phyloP scores from a whole-genome alignment of 2,113 vertebrate species.

The Pantherophis guttatus region DNA sequence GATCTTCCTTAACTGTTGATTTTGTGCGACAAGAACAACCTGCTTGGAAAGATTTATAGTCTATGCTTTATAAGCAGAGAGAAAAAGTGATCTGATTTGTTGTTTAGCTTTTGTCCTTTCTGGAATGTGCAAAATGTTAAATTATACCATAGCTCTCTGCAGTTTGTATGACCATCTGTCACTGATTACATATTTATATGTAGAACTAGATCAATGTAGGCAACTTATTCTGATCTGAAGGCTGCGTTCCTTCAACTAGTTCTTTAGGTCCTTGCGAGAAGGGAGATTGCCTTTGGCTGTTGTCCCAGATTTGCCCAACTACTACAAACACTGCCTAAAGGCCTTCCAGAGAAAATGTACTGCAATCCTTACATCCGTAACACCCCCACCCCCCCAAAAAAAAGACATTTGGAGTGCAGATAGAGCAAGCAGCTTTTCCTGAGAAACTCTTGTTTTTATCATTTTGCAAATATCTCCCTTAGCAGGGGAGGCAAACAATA shows the following conservation, averaged over 20 bases:
- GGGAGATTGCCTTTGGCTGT: constrained; percentile 42
- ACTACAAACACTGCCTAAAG: constrained; percentile 11
- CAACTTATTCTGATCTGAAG: not conserved
- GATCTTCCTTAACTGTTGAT: not conserved
- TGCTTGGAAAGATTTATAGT: constrained; percentile 58
- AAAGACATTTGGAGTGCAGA: not conserved
- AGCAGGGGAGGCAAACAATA: not conserved
- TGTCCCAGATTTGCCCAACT: constrained; percentile 36
- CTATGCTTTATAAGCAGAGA: constrained; percentile 52
- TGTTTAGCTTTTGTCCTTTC: constrained; percentile 59
- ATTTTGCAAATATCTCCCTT: constrained; percentile 44
- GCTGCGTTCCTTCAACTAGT: constrained; percentile 51
- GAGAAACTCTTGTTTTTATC: constrained; percentile 40
- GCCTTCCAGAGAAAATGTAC: constrained; percentile 9
- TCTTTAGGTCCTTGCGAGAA: constrained; percentile 54
- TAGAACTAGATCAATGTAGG: constrained; percentile 54
- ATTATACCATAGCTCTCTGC: constrained; percentile 53
- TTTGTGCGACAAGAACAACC: constrained; percentile 45
- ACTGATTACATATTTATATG: constrained; percentile 65
- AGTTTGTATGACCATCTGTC: constrained; percentile 65
- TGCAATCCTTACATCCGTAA: not conserved
- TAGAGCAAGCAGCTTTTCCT: constrained; percentile 21
- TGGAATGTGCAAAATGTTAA: constrained; percentile 61
- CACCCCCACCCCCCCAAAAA: not conserved
- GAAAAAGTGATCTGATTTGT: constrained; percentile 43